Evolutionary conservation across 2,113 vertebrate species (phyloP).

Genomic region (Typhlomys cinereus): DNA sequence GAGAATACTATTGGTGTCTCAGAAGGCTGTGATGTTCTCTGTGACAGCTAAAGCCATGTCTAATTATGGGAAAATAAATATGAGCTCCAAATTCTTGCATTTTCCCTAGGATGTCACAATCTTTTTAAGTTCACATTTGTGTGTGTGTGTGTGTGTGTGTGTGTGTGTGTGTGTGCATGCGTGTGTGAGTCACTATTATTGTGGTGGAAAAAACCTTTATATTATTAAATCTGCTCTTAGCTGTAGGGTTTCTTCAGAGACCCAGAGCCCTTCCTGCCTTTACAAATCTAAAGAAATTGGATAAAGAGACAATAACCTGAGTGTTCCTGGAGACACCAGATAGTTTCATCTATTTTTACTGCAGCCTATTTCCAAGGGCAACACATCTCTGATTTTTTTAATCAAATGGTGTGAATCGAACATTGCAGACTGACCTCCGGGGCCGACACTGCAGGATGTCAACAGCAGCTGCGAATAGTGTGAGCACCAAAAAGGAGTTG

Average conservation of each 20-base stretch:
- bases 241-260: constrained; percentile 73
- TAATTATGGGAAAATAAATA: constrained; percentile 76
- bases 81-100: constrained; percentile 45
- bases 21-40: constrained; percentile 19
- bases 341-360: constrained; percentile 86
- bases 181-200: constrained; percentile 68
- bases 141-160: constrained; percentile 67
- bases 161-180: constrained; percentile 59
- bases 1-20: constrained; percentile 59
- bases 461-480: constrained; percentile 77
- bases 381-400: constrained; percentile 85
- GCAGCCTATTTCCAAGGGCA: constrained; percentile 85
- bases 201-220: constrained; percentile 63
- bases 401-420: constrained; percentile 87
- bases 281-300: constrained; percentile 77
- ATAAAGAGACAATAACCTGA: constrained; percentile 80
- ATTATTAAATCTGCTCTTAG: constrained; percentile 77
- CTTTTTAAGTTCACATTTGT: constrained; percentile 65
- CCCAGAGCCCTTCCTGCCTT: constrained; percentile 72
- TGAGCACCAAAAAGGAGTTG: constrained; percentile 79
- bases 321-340: constrained; percentile 82
- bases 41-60: constrained; percentile 73
- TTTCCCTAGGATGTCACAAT: constrained; percentile 73
- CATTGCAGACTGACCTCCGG: constrained; percentile 82
- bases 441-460: constrained; percentile 81